Base-by-base conservation (phyloP, 2,888 invertebrate species). In the Odontomyia ornata region DNA sequence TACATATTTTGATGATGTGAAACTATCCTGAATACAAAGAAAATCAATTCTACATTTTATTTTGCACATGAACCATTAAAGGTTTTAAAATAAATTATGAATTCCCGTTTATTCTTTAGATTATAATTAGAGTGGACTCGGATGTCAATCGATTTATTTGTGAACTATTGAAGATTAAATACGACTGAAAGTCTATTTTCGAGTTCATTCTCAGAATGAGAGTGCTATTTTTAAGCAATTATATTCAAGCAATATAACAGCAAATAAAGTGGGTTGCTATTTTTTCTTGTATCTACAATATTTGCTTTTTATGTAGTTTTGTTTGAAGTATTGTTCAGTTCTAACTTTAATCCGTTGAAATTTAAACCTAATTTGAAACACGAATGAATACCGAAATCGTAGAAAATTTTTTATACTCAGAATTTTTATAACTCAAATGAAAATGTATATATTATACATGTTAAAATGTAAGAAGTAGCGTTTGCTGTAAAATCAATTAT, bases 61-160 rank as follows among this genome's bases (percentile, higher is more conserved):
- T 36, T 36, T 27, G 65, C 36, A 36, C 7, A 65, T 65, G 5
- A 65, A 65, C 36, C 36, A 36, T 65, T 65, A 21, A 65, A 18
- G 36, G 23, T 30, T 65, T 36, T 18, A 30, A 36, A 27, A 27
- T 15, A 27, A 13, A 27, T 62, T 62, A 27, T 62, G 9, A 27
- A 25, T 27, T 62, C 23, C 62, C 27, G 15, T 36, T 36, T 3
- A 36, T 36, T 36, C 3, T 9, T 36, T 36, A 36, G 9, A 36
- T 36, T 36, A 5, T 36, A 3, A 3, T 36, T 36, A 36, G 36
- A 36, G 3, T 36, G 36, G 36, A 9, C 36, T 36, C 36, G 36
- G 9, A 36, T 5, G 9, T 36, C 36, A 36, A 9, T 36, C 36
- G 36, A 36, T 36, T 36, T 3, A 36, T 5, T 36, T 36, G 36